Percentiles rank a stretch among this genome's conserved stretches.
Evolutionary conservation across 1,140 invertebrate species (phyloP).

Genomic region (Geopemphigus sp.): DNA sequence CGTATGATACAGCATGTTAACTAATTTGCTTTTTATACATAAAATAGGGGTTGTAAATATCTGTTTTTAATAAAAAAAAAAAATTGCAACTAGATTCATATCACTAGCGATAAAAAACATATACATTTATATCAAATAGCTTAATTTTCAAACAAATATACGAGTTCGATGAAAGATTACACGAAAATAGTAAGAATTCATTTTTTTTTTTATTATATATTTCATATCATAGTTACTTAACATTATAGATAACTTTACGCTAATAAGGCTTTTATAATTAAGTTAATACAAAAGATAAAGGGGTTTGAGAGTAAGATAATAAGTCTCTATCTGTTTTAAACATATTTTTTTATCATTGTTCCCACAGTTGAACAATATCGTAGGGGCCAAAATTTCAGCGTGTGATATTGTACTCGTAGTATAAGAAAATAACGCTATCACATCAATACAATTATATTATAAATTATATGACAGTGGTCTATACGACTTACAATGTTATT

Average conservation of each 20-base stretch:
- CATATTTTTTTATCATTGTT: slow-evolving; percentile 24
- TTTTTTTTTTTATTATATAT: not conserved
- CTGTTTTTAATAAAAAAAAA: too few species aligned
- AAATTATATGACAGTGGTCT: slow-evolving; percentile 10
- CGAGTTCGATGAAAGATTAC: not conserved
- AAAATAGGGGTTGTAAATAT: too few species aligned
- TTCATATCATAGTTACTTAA: slow-evolving; percentile 16
- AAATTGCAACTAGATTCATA: too few species aligned
- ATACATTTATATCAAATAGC: not conserved
- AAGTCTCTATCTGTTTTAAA: slow-evolving; percentile 17
- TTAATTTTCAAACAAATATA: not conserved
- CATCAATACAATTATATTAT: slow-evolving; percentile 11
- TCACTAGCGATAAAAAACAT: too few species aligned
- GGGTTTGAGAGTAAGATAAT: slow-evolving; percentile 26
- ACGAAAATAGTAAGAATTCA: slow-evolving; percentile 6
- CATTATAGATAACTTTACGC: slow-evolving; percentile 10
- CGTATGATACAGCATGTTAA: too few species aligned
- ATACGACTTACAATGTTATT: not conserved
- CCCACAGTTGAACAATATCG: slow-evolving; percentile 41
- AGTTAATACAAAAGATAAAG: slow-evolving; percentile 31
- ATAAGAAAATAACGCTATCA: slow-evolving; percentile 41
- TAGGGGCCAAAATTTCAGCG: slow-evolving; percentile 1
- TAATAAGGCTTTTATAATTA: slow-evolving; percentile 35
- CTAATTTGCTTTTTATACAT: too few species aligned
- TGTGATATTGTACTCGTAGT: slow-evolving; percentile 35